phyloP scores from a whole-genome alignment of 92 coral and sea anemone genomes.

The Desmophyllum pertusum region DNA sequence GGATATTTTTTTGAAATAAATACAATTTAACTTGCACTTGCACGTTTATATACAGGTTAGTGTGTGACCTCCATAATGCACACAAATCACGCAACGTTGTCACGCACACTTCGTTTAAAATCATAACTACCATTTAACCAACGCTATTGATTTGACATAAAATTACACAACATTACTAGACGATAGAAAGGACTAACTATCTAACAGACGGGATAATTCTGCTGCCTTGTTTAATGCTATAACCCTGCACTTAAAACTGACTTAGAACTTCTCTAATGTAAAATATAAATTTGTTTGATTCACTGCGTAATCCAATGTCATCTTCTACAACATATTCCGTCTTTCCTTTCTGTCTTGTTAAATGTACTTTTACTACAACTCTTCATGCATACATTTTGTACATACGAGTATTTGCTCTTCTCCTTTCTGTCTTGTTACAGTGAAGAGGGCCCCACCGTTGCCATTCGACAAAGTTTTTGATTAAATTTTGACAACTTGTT shows the following conservation, averaged over 20 bases:
- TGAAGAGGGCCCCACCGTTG: too few relatives aligned
- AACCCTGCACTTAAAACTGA: neutral
- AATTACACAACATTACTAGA: too few relatives aligned
- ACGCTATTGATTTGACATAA: neutral
- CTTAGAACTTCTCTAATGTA: neutral
- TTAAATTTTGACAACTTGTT: too few relatives aligned
- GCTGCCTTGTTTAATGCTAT: neutral
- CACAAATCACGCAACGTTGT: constrained; percentile 7
- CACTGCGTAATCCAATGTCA: neutral
- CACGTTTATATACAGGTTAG: neutral
- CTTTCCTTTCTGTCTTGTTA: neutral
- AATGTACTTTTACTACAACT: too few relatives aligned
- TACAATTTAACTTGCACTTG: neutral
- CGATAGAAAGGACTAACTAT: neutral
- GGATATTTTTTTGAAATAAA: neutral
- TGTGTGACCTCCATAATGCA: constrained; percentile 15
- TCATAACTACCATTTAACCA: neutral
- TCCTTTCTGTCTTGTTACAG: neutral
- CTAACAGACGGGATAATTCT: neutral
- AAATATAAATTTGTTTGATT: neutral
- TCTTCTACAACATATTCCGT: neutral
- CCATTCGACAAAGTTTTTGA: too few relatives aligned
- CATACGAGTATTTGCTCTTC: neutral
- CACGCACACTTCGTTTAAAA: neutral
- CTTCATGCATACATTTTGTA: too few relatives aligned